Base-by-base conservation (phyloP, 2,797 vertebrate genomes). In the Arrhamphus sclerolepis region DNA sequence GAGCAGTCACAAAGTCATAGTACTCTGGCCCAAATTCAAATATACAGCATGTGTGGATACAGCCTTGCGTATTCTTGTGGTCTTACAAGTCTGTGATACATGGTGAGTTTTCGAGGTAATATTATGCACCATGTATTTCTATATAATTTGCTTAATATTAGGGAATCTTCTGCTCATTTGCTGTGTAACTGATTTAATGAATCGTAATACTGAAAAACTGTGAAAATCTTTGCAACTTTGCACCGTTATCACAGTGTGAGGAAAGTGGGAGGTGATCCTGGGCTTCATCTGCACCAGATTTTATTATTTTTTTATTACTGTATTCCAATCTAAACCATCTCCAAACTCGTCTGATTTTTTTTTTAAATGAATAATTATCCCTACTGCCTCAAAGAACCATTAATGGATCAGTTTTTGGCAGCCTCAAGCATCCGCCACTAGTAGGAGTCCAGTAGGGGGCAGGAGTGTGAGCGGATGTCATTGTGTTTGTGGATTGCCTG, bases 401-500 rank as follows among this genome's bases (percentile, higher is more conserved):
- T 56, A 56, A 63, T 73, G 73, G 39, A 76, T 78, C 19, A 9
- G 34, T 72, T 68, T 21, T 72, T 57, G 59, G 62, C 66, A 70
- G 63, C 61, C 39, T 56, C 42, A 19, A 28, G 11, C 5, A 1
- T 18, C 11, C 63, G 55, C 90, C 87, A 91, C 77, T 88, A 85
- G 65, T 72, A 72, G 7, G 83, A 73, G 64, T 82, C 89, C 87
- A 91, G 84, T 6, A 94, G 93, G 72, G 98, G 98, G 81, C 98
- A 99, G 85, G 98, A 96, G 83, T 99, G 97, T 16, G 98, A 96
- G 66, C 92, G 95, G 87, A 98, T 97, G 83, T 97, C 95, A 5
- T 89, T 94, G 92, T 97, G 94, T 80, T 98, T 99, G 85, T 96
- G 91, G 52, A 92, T 60, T 55, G 97, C 97, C 46, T 94, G 91